Base-by-base conservation (phyloP, 2,888 invertebrate genomes). In the Ommatoiulus sabulosus region DNA sequence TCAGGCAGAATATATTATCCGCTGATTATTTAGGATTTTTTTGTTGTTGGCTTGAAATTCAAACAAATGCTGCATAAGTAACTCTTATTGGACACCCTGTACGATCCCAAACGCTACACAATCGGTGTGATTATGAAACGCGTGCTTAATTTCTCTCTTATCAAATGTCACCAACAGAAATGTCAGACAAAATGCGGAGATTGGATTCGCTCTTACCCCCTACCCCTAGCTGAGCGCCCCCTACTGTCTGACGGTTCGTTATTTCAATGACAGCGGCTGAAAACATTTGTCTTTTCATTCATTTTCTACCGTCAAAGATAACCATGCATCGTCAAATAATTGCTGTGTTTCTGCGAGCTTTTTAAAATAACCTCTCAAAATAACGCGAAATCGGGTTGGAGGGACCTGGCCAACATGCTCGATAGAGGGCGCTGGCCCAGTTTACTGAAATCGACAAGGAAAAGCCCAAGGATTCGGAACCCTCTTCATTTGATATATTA, bases 241-340 rank as follows among this genome's bases (percentile, higher is more conserved):
- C 63, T 63, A 63, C 63, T 63, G 63, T 7, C 63, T 63, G 63
- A 0, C 20, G 20, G 63, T 63, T 63, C 63, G 63, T 63, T 63
- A 63, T 63, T 63, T 63, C 63, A 63, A 63, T 63, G 20, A 63
- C 57, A 57, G 57, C 57, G 57, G 57, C 57, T 15, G 4, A 48
- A 52, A 63, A 63, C 63, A 63, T 63, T 57, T 63, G 63, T 63
- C 63, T 63, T 63, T 63, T 63, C 63, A 63, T 20, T 63, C 63
- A 20, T 63, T 63, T 63, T 63, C n/a, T 20, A 7, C 63, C 63
- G 20, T 63, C 63, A 20, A 63, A 63, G n/a, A 63, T 63, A 63
- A 63, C 52, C 52, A 52, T 52, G 52, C 46, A 46, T 46, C 46
- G 46, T 46, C 46, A 46, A 52, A 52, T 52, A 52, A 52, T 52